Conservation (phyloP, 2,888 invertebrate genomes). For the Chrysotoxum bicinctum region DNA sequence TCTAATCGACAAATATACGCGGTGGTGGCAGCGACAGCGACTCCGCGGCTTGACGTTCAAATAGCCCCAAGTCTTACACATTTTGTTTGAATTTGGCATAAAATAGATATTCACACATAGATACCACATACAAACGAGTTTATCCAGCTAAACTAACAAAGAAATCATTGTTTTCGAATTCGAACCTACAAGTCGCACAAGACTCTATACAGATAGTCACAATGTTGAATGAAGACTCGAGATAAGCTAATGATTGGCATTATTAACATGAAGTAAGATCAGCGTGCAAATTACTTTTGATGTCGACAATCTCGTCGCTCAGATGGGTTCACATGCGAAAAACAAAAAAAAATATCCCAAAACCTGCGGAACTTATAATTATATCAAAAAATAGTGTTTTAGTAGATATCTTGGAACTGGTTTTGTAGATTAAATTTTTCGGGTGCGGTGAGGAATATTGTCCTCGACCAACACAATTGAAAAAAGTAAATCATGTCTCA, state of each 20-base stretch:
- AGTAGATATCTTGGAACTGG: not conserved
- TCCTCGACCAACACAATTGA: slow-evolving; percentile 16
- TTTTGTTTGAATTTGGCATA: slow-evolving; percentile 48
- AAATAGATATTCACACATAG: slow-evolving; percentile 21
- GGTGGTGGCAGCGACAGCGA: not conserved
- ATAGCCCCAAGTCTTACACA: slow-evolving; percentile 54
- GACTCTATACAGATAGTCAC: not conserved
- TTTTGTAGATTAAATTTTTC: not conserved
- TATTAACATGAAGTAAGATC: slow-evolving; percentile 64
- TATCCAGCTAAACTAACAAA: slow-evolving; percentile 63
- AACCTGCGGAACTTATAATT: slow-evolving; percentile 22
- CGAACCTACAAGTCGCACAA: slow-evolving; percentile 11
- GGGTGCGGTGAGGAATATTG: slow-evolving; percentile 7
- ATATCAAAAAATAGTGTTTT: slow-evolving; percentile 5
- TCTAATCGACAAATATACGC: slow-evolving; percentile 50
- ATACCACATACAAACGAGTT: slow-evolving; percentile 48
- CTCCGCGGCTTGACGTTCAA: slow-evolving; percentile 28
- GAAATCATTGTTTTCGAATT: slow-evolving; percentile 56
- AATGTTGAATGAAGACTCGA: slow-evolving; percentile 23
- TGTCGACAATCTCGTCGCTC: slow-evolving; percentile 59
- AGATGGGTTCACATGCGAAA: slow-evolving; percentile 46
- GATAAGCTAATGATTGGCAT: slow-evolving; percentile 70
- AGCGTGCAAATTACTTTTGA: slow-evolving; percentile 71
- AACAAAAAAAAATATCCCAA: slow-evolving; percentile 18
- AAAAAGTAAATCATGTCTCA: slow-evolving; percentile 26